phyloP scores from a whole-genome alignment of 64 coral and sea anemone genomes.

The Hydrozoanthus tunicans region DNA sequence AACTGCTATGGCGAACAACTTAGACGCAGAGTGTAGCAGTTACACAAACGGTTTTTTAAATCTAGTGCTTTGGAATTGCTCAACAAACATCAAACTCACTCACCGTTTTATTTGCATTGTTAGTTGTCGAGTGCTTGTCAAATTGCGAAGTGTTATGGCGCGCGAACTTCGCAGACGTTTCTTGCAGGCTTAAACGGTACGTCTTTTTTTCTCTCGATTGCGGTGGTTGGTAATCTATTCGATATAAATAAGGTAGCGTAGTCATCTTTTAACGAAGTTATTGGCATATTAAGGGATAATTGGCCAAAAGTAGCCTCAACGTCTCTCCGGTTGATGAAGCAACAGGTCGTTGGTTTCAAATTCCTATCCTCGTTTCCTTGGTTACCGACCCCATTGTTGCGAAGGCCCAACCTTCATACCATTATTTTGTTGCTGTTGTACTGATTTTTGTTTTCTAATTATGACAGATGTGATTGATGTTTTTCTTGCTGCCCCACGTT shows the following conservation, averaged over 20 bases:
- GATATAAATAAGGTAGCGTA: conserved; percentile 38
- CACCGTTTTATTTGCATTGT: conserved; percentile 45
- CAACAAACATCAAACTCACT: neutral
- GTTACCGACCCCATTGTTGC: conserved; percentile 22
- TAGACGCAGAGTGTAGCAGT: no score
- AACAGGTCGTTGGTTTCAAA: conserved; percentile 20
- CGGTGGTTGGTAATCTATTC: conserved; percentile 46
- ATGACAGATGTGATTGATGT: conserved; percentile 22
- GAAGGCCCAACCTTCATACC: neutral
- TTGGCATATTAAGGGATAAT: conserved; percentile 16
- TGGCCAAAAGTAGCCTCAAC: neutral
- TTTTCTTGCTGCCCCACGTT: neutral
- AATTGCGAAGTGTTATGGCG: conserved; percentile 45
- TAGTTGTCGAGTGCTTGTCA: conserved; percentile 56
- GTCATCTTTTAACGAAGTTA: conserved; percentile 44
- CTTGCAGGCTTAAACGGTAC: conserved; percentile 50
- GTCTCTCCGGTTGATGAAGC: neutral
- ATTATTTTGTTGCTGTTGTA: neutral
- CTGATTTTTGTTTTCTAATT: conserved; percentile 6
- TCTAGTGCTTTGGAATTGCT: neutral
- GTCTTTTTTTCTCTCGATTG: conserved; percentile 54
- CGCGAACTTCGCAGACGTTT: conserved; percentile 38
- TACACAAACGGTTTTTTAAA: no score
- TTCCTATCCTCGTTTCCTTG: conserved; percentile 22
- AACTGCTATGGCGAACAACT: no score